Evolutionary conservation across 2,888 invertebrate species (phyloP).

Genomic region (Epiblema foenella): DNA sequence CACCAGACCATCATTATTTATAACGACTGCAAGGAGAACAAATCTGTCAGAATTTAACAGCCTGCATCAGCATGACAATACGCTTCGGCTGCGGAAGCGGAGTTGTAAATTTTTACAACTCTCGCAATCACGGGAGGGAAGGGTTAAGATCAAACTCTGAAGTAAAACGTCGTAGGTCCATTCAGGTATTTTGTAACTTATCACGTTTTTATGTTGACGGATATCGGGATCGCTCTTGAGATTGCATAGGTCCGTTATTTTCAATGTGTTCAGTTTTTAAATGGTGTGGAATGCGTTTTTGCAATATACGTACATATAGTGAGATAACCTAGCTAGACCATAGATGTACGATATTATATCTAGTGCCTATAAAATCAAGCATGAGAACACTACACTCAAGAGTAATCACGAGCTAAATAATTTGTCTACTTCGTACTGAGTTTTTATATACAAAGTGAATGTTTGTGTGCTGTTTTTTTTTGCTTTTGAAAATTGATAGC

Average conservation of each 20-base stretch:
- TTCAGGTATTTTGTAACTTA: background rate
- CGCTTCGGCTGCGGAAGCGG: conserved; percentile 67
- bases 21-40: conserved; percentile 53
- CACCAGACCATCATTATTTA: conserved; percentile 39
- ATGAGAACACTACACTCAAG: no score
- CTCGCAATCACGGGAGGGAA: conserved; percentile 65
- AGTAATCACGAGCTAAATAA: no score
- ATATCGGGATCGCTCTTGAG: conserved; percentile 34
- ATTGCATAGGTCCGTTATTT: conserved; percentile 43
- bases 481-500: background rate
- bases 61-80: conserved; percentile 77
- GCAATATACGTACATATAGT: conserved; percentile 1
- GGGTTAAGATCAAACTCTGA: conserved; percentile 56
- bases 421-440: no score
- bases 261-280: conserved; percentile 42
- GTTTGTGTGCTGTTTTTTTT: no score
- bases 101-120: conserved; percentile 82
- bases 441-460: no score
- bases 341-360: background rate
- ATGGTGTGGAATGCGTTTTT: conserved; percentile 36
- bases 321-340: background rate
- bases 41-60: conserved; percentile 65
- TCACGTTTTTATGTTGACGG: background rate
- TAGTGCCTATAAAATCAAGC: no score
- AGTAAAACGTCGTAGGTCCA: conserved; percentile 11